These are phyloP conservation scores for Apotomis betuletana DNA, from an alignment of 2,888 invertebrate genomes.

Conservation along the genomic window DNA sequence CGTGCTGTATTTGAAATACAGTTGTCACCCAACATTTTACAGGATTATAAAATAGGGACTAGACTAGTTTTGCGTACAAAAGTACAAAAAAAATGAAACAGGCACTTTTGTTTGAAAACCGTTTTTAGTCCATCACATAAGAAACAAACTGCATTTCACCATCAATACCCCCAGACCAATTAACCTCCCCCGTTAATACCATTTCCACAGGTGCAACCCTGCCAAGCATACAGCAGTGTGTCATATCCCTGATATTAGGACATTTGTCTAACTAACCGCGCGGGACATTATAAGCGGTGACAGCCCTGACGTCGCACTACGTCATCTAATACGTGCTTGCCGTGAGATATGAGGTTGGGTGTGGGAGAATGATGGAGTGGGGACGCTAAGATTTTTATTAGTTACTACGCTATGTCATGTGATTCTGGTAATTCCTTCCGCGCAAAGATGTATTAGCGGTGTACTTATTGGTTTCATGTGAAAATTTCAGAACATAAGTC, in stretches of 20 bases:
- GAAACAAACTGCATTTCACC: not conserved
- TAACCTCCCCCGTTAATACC: not conserved
- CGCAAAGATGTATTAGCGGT: not conserved
- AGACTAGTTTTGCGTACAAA: no score
- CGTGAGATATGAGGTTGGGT: conserved; percentile 48
- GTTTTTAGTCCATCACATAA: not conserved
- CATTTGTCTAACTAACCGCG: conserved; percentile 61
- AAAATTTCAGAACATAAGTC: not conserved
- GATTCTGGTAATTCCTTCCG: not conserved
- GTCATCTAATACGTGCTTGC: conserved; percentile 55
- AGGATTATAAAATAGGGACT: no score
- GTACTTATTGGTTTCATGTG: not conserved
- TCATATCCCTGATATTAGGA: conserved; percentile 49
- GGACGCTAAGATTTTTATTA: conserved; percentile 25
- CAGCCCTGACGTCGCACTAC: conserved; percentile 49
- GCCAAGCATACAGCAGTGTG: conserved; percentile 39
- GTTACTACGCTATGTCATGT: conserved; percentile 20
- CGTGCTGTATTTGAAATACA: no score
- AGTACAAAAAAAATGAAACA: no score
- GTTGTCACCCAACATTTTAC: no score
- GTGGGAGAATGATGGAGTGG: conserved; percentile 20
- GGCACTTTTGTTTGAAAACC: no score
- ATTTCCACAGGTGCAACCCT: conserved; percentile 18
- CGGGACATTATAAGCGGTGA: conserved; percentile 59
- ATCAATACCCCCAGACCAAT: not conserved